Percentiles rank a stretch among this genome's conserved stretches.
Evolutionary conservation across 2,113 vertebrate species (phyloP).

Genomic region (Mirounga angustirostris): DNA sequence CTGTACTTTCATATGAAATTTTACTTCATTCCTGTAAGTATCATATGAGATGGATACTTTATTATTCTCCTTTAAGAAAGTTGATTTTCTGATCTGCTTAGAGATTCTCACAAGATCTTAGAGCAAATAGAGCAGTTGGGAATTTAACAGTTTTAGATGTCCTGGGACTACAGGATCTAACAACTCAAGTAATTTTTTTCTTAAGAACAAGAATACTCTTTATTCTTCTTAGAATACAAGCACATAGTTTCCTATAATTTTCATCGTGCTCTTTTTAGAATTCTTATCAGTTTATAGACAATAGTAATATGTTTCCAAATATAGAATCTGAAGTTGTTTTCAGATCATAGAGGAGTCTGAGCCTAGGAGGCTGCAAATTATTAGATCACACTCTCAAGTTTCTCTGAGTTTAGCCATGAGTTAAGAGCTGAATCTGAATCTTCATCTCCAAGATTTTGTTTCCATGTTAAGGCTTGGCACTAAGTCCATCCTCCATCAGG

Average conservation of each 20-base stretch:
- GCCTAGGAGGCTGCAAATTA: neutral
- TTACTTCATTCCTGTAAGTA: neutral
- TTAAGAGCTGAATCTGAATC: neutral
- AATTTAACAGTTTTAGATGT: neutral
- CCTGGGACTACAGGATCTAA: neutral
- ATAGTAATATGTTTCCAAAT: neutral
- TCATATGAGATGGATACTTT: neutral
- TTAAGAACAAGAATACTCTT: neutral
- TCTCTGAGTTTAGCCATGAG: neutral
- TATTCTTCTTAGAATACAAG: conserved; percentile 14
- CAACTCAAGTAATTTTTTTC: neutral
- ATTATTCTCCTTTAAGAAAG: neutral
- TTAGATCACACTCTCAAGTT: neutral
- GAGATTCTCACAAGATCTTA: neutral
- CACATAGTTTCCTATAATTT: conserved; percentile 12
- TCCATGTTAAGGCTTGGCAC: neutral
- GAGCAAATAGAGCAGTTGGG: neutral
- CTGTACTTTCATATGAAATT: neutral
- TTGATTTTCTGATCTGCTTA: neutral
- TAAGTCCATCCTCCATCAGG: neutral
- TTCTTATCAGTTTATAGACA: neutral
- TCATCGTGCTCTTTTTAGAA: neutral
- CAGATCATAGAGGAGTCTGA: neutral
- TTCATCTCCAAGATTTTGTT: neutral
- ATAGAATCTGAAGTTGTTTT: conserved; percentile 19